phyloP scores from a whole-genome alignment of 2,113 vertebrate species.

The Dicaeum eximium region DNA sequence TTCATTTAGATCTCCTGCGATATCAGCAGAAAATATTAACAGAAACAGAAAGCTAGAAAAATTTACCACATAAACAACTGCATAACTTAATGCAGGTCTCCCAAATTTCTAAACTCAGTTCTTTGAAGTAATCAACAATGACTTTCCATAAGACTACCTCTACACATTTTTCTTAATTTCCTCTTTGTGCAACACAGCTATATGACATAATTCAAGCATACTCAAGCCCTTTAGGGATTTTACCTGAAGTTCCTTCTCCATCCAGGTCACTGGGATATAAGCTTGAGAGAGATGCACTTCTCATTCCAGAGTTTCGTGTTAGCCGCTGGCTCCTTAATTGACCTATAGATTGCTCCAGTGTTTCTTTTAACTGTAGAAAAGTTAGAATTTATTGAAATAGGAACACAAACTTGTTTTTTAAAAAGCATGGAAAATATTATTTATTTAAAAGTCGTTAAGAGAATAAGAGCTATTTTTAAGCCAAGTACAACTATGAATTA shows the following conservation, averaged over 20 bases:
- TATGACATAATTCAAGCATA: not conserved
- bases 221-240: not conserved
- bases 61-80: not conserved
- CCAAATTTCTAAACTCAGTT: not conserved
- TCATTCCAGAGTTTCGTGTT: conserved; percentile 64
- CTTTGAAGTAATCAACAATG: not conserved
- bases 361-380: conserved; percentile 84
- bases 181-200: not conserved
- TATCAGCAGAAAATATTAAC: not conserved
- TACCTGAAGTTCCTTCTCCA: conserved; percentile 75
- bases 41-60: not conserved
- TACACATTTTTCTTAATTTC: not conserved
- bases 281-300: conserved; percentile 83
- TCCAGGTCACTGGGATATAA: conserved; percentile 87
- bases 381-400: not conserved
- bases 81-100: not conserved
- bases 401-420: not conserved
- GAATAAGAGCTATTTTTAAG: not conserved
- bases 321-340: conserved; percentile 81
- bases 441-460: not conserved
- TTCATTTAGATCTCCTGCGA: not conserved
- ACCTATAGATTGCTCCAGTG: conserved; percentile 86
- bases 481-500: not conserved
- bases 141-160: not conserved
- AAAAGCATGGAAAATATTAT: not conserved